Base-by-base conservation (phyloP, 1,140 invertebrate genomes). In the Dendroctonus ponderosae region DNA sequence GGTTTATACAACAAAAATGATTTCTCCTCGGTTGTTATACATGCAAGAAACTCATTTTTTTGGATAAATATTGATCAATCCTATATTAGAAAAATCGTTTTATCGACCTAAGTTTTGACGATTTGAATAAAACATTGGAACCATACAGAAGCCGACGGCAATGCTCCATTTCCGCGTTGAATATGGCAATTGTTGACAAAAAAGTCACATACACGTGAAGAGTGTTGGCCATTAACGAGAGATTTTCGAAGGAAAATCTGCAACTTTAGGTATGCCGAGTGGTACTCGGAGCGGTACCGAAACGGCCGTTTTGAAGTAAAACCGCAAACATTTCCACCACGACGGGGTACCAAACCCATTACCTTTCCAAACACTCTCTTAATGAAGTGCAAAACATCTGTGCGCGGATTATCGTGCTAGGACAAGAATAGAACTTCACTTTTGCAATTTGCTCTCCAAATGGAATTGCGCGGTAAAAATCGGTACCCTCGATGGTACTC, bases 331-430 rank as follows among this genome's bases (percentile, higher is more conserved):
- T 7, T 58, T 44, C 56, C 56, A 58, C 56, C 56, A 58, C 41
- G 42, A 58, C 42, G 56, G 56, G 56, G 56, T 58, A 58, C 56
- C 42, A 58, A 58, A 58, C 42, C 56, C 56, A 58, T 58, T 58
- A 58, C 56, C 56, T 44, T 58, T 58, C 56, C 56, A 58, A 58
- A 58, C 56, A 58, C 56, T 58, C 40, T 58, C 42, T 58, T 58
- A 58, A 58, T 58, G 56, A 58, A 58, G 56, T 58, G 56, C 56
- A 58, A 58, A 43, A 58, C 56, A 58, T 58, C 56, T 58, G 56
- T 43, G 40, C 56, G 56, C 53, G 39, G 26, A 54, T 54, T 40
- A 54, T 54, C 38, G 52, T 7, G 52, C 12, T 38, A 56, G 53
- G 53, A 39, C 39, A 26, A 56, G 56, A 58, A 58, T 58, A 58